These are phyloP conservation scores for Lepidurus apus DNA, from an alignment of 1,140 invertebrate species.

Conservation along the genomic window DNA sequence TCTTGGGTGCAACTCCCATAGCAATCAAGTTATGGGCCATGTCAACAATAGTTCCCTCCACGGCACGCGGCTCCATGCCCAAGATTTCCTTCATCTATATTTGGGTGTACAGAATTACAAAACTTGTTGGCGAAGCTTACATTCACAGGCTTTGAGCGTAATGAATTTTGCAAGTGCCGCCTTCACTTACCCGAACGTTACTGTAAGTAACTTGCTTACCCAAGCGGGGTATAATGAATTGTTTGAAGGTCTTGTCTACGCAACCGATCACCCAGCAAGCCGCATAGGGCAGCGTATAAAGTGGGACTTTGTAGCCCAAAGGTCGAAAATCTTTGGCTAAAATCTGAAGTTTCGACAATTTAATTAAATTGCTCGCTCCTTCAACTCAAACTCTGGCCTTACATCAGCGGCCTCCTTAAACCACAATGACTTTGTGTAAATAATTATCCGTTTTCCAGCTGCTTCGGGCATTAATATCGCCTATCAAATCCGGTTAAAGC, in stretches of 20 bases:
- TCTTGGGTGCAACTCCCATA: slow-evolving; percentile 2
- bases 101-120: not conserved
- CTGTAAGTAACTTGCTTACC: not conserved
- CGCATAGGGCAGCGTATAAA: not conserved
- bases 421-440: not conserved
- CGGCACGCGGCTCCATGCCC: slow-evolving; percentile 6
- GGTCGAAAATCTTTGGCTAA: slow-evolving; percentile 1
- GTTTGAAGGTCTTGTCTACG: not conserved
- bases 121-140: not conserved
- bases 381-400: not conserved
- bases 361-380: not conserved
- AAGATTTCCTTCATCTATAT: slow-evolving; percentile 1
- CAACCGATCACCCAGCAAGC: slow-evolving; percentile 12
- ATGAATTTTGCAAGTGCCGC: not conserved
- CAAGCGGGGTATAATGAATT: not conserved
- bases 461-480: not conserved
- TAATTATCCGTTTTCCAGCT: not conserved
- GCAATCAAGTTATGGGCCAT: not conserved
- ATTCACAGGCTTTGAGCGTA: too few species aligned
- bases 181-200: not conserved
- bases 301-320: not conserved
- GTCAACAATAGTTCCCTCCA: not conserved
- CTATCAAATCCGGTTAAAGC: not conserved
- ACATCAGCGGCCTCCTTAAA: not conserved
- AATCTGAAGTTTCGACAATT: not conserved